phyloP scores from a whole-genome alignment of 2,113 vertebrate genomes.

The Columba livia region DNA sequence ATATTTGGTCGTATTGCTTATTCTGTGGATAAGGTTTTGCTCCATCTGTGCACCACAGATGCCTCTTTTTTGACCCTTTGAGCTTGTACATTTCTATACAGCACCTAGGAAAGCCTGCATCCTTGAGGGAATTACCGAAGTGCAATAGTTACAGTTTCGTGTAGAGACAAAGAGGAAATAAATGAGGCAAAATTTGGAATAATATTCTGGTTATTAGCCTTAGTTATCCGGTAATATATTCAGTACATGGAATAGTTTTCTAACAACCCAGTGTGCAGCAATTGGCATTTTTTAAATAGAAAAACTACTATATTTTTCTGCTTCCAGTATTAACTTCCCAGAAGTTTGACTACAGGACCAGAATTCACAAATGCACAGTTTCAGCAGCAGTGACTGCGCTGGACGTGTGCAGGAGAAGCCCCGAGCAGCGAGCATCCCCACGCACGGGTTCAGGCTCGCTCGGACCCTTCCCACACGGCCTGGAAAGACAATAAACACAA shows the following conservation, averaged over 20 bases:
- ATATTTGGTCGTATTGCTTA: neutral
- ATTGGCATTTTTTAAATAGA: neutral
- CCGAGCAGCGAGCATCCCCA: neutral
- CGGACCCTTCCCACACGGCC: neutral
- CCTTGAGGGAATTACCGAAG: neutral
- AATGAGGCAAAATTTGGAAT: neutral
- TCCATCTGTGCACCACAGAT: neutral
- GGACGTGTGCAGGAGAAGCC: neutral
- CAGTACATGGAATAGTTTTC: neutral
- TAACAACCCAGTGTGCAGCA: neutral
- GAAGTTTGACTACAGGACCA: neutral
- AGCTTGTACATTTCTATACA: neutral
- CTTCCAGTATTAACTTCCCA: neutral
- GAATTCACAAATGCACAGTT: neutral
- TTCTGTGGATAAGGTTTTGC: neutral
- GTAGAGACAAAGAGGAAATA: neutral
- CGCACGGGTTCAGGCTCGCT: neutral
- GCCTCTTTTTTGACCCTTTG: neutral
- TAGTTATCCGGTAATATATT: neutral
- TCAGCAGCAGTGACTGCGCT: neutral
- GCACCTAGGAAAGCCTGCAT: neutral
- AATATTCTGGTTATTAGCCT: neutral
- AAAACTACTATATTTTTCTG: neutral
- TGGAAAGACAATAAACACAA: neutral
- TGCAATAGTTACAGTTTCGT: neutral